A percentile compares a stretch with the other conserved stretches of the same genome.
Conservation (phyloP, 2,113 vertebrate species). For the Sebastes schlegelii region DNA sequence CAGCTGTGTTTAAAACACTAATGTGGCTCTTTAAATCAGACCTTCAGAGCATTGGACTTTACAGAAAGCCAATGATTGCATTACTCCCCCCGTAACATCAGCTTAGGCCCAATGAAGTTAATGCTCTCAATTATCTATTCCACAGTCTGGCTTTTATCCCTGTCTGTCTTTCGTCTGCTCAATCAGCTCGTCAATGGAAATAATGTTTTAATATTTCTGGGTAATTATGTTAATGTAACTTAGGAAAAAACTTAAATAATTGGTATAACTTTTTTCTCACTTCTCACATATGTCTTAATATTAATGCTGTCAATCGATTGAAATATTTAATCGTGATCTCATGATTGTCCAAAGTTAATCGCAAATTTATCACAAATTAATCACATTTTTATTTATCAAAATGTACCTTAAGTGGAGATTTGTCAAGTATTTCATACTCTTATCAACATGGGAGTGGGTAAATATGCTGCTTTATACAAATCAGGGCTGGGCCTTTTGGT, state of each 20-base stretch:
- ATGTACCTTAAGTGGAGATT: too few species aligned
- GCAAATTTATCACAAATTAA: too few species aligned
- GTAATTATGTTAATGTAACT: slow-evolving; percentile 30
- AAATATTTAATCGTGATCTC: too few species aligned
- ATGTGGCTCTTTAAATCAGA: slow-evolving; percentile 65
- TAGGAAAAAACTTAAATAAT: neutral
- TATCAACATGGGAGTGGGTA: too few species aligned
- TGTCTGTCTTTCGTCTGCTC: slow-evolving; percentile 36
- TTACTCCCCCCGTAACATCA: slow-evolving; percentile 51
- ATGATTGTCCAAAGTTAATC: too few species aligned
- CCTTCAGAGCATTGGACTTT: slow-evolving; percentile 39
- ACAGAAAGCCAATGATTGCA: slow-evolving; percentile 69
- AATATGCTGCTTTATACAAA: too few species aligned
- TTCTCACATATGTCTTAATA: neutral
- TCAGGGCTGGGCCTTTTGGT: too few species aligned
- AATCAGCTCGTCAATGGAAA: slow-evolving; percentile 52
- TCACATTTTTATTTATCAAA: too few species aligned
- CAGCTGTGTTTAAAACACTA: slow-evolving; percentile 55
- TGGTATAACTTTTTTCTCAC: neutral
- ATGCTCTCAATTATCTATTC: slow-evolving; percentile 65
- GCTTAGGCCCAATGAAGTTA: slow-evolving; percentile 48
- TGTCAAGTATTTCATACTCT: too few species aligned
- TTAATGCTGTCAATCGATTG: too few species aligned
- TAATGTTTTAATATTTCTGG: slow-evolving; percentile 14
- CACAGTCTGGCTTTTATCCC: slow-evolving; percentile 44